Base-by-base conservation (phyloP, 2,113 vertebrate species). In the Papio anubis region DNA sequence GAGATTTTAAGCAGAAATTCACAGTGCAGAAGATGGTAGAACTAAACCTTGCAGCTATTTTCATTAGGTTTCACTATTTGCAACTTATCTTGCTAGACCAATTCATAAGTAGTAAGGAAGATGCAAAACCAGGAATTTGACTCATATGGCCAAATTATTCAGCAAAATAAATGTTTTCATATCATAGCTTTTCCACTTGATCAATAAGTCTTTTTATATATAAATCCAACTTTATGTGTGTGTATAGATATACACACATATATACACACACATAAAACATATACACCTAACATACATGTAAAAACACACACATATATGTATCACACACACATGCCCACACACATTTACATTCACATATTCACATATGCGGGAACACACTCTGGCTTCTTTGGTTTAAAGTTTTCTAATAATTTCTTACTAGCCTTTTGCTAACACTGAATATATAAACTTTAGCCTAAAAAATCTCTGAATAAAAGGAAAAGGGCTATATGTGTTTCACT, bases 391-490 rank as follows among this genome's bases (percentile, higher is more conserved):
- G 8, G 4, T 85, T 85, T 45, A 59, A 70, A 25, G 21, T 40
- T 83, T 18, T 84, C 38, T 43, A 88, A 76, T 72, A 94, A 21
- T 2, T 85, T 80, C 4, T 88, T 7, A 55, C 45, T 57, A 92
- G 23, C 2, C 57, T n/a, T 78, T 59, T 79, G 1, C 3, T 79
- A 8, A 3, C 2, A 89, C 6, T 68, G 45, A 9, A 32, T 18
- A 48, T 4, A 90, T 61, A 66, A 96, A 55, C 35, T 52, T 30
- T 11, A 90, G n/a, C 8, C 14, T 3, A 50, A 40, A 1, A 30
- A 94, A 94, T 8, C 6, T 55, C 38, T 73, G 25, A 95, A 81
- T 45, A 61, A 95, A 82, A 45, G 5, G 2, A 76, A 90, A 90
- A 80, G 52, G 8, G 1, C 6, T 3, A 10, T 43, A 16, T 80